Evolutionary conservation across 2,113 vertebrate genomes (phyloP), one percentile per base, ranked within the genome.

Genomic region (Engystomops pustulosus): DNA sequence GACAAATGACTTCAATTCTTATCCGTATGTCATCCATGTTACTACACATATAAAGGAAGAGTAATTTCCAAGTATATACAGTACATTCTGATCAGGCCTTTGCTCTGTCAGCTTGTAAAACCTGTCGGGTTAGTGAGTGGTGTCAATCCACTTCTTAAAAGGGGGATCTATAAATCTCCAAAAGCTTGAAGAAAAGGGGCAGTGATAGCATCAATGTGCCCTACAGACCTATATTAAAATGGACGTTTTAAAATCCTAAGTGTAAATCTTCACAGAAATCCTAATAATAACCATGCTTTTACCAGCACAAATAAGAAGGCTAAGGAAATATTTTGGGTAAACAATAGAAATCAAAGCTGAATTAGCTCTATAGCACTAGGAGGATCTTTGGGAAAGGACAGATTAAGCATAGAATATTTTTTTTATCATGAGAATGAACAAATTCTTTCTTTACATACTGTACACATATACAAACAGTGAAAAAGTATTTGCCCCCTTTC

Each of bases 231-330:
- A 44, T 55, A 82, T 82, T 53, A 38, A 71, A 72, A 25, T 55
- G 32, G 36, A 72, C n/a, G 65, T 70, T 65, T 55, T 18, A 81
- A 81, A 82, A 82, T 82, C 80, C 68, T 25, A 41, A n/a, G 79
- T 53, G n/a, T 72, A 41, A 70, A 70, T 58, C 30, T 82, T 82
- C n/a, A 32, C n/a, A 81, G 60, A 47, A 72, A 58, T 17, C 47
- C 38, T 27, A 38, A 20, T 36, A 58, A 12, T 45, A 12, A 4
- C 80, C 32, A 30, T 2, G 45, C 68, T 71, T 45, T 45, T 45
- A 45, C 44, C 44, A 11, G 44, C 44, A 45, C 25, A 72, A 72
- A 20, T 27, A 51, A 51, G 17, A 82, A 72, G 70, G 49, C 67
- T 72, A 17, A 10, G 58, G n/a, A 55, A 41, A 27, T 30, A 30